Percentiles rank a stretch among this genome's conserved stretches.
phyloP scores from a whole-genome alignment of 2,888 invertebrate genomes.

The Oasisia sp. region DNA sequence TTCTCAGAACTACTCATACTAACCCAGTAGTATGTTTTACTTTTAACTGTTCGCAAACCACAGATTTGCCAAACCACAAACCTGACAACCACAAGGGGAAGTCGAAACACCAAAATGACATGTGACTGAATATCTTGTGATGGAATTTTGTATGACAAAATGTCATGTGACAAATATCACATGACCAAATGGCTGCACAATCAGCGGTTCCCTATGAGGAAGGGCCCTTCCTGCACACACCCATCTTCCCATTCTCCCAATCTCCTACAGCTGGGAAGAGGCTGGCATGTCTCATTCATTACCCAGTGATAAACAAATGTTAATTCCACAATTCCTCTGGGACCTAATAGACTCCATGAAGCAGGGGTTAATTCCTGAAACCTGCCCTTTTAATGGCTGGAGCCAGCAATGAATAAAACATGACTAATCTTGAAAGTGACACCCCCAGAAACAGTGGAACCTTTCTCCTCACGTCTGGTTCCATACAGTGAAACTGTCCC shows the following conservation, averaged over 20 bases:
- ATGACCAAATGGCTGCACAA: no score
- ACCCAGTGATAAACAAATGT: background rate
- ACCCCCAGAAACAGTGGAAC: background rate
- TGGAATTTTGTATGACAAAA: no score
- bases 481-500: background rate
- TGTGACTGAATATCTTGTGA: no score
- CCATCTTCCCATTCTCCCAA: background rate
- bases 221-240: background rate
- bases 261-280: background rate
- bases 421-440: background rate
- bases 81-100: no score
- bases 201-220: background rate
- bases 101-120: no score
- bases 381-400: background rate
- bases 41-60: no score
- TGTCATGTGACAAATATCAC: no score
- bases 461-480: background rate
- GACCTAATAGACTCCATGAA: background rate
- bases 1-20: no score
- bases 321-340: background rate
- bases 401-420: background rate
- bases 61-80: no score
- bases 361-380: background rate
- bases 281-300: background rate
- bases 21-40: no score